These are phyloP conservation scores for Uria aalge DNA, from an alignment of 2,113 vertebrate species.

Conservation along the genomic window DNA sequence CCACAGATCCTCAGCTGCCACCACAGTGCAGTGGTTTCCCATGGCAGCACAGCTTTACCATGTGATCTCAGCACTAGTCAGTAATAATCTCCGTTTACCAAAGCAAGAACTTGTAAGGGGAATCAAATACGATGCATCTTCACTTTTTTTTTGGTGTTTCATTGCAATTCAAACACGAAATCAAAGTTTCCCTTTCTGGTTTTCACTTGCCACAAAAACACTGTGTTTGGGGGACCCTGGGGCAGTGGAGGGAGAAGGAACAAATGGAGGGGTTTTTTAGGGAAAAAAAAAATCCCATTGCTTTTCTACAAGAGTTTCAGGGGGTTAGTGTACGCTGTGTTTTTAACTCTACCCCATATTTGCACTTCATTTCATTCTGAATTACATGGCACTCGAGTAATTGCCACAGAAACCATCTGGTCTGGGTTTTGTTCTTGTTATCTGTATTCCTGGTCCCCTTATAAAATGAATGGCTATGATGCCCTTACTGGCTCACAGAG, in stretches of 20 bases:
- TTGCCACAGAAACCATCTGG: rapidly evolving
- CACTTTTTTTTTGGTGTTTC: background rate
- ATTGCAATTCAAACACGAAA: background rate
- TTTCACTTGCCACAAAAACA: background rate
- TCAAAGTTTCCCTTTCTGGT: background rate
- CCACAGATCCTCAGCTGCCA: background rate
- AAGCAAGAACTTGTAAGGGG: background rate
- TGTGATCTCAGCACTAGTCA: background rate
- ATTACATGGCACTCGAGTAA: background rate
- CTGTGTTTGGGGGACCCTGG: background rate
- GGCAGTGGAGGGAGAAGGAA: background rate
- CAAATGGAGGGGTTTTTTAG: background rate
- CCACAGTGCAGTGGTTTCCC: rapidly evolving
- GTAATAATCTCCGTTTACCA: background rate
- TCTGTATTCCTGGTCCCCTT: background rate
- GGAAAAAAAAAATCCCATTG: background rate
- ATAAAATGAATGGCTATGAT: background rate
- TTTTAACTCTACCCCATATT: background rate
- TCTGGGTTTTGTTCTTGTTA: background rate
- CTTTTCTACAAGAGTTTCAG: background rate
- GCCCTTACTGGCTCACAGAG: background rate
- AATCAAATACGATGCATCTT: background rate
- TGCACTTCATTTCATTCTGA: background rate
- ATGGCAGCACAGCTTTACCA: background rate
- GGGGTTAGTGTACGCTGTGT: rapidly evolving